Evolutionary conservation across 2,113 vertebrate species (phyloP).

Genomic region (Muntiacus muntjak): DNA sequence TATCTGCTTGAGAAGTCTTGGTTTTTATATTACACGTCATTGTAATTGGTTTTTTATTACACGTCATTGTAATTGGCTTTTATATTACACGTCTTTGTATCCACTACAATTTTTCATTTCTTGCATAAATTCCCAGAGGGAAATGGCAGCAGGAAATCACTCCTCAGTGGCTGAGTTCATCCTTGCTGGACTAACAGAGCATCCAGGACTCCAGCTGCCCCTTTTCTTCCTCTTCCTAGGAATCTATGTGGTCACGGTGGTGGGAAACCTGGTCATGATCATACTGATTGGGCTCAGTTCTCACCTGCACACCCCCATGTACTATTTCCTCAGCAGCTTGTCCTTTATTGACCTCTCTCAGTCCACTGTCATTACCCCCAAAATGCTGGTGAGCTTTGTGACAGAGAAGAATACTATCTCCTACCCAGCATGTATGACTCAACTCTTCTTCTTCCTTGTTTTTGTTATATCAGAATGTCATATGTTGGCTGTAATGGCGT

Average conservation of each 20-base stretch:
- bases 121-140: background rate
- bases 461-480: constrained; percentile 31
- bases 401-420: background rate
- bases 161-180: background rate
- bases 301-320: background rate
- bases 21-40: background rate
- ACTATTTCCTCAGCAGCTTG: background rate
- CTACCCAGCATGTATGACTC: background rate
- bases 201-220: background rate
- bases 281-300: background rate
- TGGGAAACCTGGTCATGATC: background rate
- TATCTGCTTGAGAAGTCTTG: background rate
- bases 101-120: background rate
- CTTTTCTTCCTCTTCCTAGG: background rate
- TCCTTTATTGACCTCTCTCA: constrained; percentile 14
- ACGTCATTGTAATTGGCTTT: background rate
- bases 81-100: background rate
- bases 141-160: background rate
- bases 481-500: constrained; percentile 37
- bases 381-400: constrained; percentile 24
- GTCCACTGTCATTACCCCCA: constrained; percentile 26
- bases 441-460: constrained; percentile 3
- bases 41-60: background rate
- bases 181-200: background rate
- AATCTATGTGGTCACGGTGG: background rate